These are phyloP conservation scores for Micrastur ruficollis DNA, from an alignment of 2,797 vertebrate genomes.

Conservation along the genomic window DNA sequence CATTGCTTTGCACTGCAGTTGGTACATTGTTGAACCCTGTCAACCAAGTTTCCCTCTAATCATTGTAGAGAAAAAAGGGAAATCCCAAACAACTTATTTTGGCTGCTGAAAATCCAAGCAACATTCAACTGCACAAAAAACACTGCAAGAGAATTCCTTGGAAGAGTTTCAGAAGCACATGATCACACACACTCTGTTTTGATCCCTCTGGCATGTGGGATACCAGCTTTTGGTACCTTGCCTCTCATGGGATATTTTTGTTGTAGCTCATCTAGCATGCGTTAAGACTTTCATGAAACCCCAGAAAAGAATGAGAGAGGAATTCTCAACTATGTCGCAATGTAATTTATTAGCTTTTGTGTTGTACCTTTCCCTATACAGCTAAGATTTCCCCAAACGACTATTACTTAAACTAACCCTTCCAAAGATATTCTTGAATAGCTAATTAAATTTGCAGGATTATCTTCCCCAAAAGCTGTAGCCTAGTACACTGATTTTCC, in stretches of 20 bases:
- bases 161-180: not conserved
- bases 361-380: not conserved
- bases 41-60: not conserved
- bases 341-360: not conserved
- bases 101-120: not conserved
- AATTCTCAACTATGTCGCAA: not conserved
- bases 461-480: not conserved
- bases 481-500: not conserved
- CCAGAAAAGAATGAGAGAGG: not conserved
- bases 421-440: not conserved
- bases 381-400: not conserved
- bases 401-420: not conserved
- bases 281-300: not conserved
- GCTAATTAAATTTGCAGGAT: not conserved
- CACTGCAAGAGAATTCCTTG: not conserved
- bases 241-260: not conserved
- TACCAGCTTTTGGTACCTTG: not conserved
- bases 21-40: not conserved
- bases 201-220: not conserved
- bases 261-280: not conserved
- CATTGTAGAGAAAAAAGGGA: not conserved
- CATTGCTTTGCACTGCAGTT: not conserved
- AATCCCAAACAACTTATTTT: not conserved
- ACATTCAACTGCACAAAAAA: not conserved
- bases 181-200: not conserved